phyloP scores from a whole-genome alignment of 2,888 invertebrate genomes.

The Lasioglossum marginatum region DNA sequence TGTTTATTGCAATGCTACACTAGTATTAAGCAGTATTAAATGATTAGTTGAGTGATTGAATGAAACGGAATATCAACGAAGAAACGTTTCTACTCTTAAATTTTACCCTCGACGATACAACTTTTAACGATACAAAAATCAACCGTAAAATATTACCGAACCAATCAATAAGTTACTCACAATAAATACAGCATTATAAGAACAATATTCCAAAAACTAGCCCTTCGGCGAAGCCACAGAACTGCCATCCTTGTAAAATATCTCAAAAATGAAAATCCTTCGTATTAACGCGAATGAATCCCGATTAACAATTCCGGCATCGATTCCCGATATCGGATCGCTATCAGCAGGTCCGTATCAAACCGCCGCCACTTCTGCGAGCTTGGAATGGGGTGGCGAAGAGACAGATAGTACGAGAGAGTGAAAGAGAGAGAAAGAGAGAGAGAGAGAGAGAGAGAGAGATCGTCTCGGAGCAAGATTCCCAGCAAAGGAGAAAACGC shows the following conservation, averaged over 20 bases:
- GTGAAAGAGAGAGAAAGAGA: too few species aligned
- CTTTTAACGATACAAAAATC: neutral
- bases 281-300: neutral
- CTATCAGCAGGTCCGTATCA: conserved; percentile 14
- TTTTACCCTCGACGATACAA: neutral
- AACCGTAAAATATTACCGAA: neutral
- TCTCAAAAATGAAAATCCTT: neutral
- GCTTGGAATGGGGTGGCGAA: neutral
- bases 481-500: neutral
- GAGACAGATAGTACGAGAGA: neutral
- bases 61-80: neutral
- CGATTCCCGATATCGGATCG: conserved; percentile 2
- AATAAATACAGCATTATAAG: neutral
- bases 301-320: neutral
- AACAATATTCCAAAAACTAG: neutral
- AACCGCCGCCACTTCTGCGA: conserved; percentile 8
- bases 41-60: neutral
- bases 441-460: neutral
- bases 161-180: neutral
- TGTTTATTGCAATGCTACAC: neutral
- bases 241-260: neutral
- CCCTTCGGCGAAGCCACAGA: neutral
- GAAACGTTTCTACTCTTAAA: neutral
- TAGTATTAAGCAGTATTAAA: neutral
- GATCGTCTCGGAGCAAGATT: neutral